Evolutionary conservation across 2,113 vertebrate species (phyloP).

Genomic region (human): DNA sequence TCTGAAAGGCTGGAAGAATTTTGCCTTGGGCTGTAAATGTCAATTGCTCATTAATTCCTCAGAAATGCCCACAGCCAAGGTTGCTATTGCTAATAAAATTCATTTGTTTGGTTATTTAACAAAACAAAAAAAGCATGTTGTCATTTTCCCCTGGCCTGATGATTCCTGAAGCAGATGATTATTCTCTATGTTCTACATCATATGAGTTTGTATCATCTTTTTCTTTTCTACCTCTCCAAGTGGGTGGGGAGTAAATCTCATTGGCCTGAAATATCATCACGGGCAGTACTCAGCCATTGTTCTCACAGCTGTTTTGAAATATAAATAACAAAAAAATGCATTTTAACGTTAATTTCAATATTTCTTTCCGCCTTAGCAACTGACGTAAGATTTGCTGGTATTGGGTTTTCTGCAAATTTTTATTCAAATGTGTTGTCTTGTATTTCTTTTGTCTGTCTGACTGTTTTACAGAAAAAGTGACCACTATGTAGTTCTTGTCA

Average conservation of each 20-base stretch:
- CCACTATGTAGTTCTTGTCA: not conserved
- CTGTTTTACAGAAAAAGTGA: not conserved
- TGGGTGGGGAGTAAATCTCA: constrained; percentile 52
- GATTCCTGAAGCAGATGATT: not conserved
- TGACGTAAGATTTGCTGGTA: not conserved
- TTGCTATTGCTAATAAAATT: constrained; percentile 66
- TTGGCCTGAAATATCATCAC: not conserved
- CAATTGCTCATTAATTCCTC: constrained; percentile 68
- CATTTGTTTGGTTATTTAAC: constrained; percentile 76
- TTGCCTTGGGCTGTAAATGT: constrained; percentile 64
- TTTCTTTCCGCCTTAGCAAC: not conserved
- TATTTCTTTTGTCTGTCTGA: not conserved
- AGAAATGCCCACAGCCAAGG: constrained; percentile 57
- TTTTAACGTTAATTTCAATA: not conserved
- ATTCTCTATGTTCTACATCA: not conserved
- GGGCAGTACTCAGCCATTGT: not conserved
- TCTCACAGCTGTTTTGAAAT: constrained; percentile 54
- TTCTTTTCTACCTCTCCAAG: not conserved
- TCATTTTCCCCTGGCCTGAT: not conserved
- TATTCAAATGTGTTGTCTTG: not conserved
- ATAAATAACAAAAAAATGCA: not conserved
- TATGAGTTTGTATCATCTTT: not conserved
- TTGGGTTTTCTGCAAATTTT: not conserved
- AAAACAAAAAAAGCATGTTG: constrained; percentile 59
- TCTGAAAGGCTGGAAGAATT: constrained; percentile 60